Evolutionary conservation across 2,113 vertebrate species (phyloP).

Genomic region (Aldabrachelys gigantea): DNA sequence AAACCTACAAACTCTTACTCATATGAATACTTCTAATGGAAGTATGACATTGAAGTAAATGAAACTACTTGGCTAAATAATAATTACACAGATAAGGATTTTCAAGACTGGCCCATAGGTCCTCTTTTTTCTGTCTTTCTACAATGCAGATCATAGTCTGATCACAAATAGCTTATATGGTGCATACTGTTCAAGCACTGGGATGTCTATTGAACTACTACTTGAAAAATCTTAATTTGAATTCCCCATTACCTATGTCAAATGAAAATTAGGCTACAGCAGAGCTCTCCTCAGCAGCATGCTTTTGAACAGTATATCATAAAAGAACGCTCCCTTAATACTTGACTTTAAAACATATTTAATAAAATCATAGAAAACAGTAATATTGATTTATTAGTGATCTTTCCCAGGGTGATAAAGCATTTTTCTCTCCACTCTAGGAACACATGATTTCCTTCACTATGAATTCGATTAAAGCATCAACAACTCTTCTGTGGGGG

Average conservation of each 20-base stretch:
- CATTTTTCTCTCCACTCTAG: background rate
- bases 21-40: background rate
- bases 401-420: slow-evolving; percentile 23
- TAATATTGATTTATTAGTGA: slow-evolving; percentile 9
- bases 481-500: background rate
- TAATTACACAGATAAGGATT: background rate
- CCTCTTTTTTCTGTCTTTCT: background rate
- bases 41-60: background rate
- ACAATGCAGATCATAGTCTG: background rate
- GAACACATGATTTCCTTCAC: slow-evolving; percentile 10
- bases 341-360: background rate
- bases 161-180: background rate
- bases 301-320: slow-evolving; percentile 1
- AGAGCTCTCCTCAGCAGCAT: background rate
- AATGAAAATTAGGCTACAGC: background rate
- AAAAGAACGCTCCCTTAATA: slow-evolving; percentile 2
- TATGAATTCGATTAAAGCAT: slow-evolving; percentile 6
- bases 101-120: background rate
- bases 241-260: slow-evolving; percentile 15
- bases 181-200: background rate
- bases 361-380: background rate
- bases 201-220: background rate
- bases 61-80: background rate
- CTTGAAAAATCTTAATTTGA: slow-evolving; percentile 14
- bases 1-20: background rate